These are phyloP conservation scores for Drosophila sturtevanti DNA, from an alignment of 1,140 invertebrate genomes.

Conservation along the genomic window DNA sequence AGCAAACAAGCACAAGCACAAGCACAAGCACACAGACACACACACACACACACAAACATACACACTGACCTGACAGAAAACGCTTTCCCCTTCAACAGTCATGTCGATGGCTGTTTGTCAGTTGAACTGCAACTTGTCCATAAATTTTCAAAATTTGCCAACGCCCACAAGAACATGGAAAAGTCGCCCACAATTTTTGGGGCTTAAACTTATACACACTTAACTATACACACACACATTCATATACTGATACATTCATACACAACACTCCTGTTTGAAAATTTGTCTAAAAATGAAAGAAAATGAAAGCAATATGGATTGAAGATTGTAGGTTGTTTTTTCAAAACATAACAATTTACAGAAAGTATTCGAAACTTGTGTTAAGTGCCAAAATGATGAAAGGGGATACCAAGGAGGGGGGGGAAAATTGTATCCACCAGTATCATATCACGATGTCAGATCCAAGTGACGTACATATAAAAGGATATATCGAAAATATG, in stretches of 20 bases:
- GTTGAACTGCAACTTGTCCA: constrained; percentile 75
- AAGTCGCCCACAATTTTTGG: constrained; percentile 20
- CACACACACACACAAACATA: too few species aligned
- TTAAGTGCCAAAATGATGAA: too few species aligned
- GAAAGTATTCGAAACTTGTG: too few species aligned
- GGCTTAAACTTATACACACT: constrained; percentile 21
- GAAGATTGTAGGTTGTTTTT: too few species aligned
- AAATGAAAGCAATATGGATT: too few species aligned
- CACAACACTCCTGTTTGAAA: too few species aligned
- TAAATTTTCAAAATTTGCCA: constrained; percentile 69
- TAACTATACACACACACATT: not conserved
- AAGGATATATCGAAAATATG: too few species aligned
- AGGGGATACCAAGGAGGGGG: too few species aligned
- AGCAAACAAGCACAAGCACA: not conserved
- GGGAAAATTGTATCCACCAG: too few species aligned
- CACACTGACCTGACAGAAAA: not conserved
- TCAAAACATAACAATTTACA: too few species aligned
- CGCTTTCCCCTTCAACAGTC: not conserved
- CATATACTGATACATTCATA: not conserved
- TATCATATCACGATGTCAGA: too few species aligned
- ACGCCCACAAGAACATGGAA: constrained; percentile 31
- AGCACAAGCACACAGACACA: not conserved
- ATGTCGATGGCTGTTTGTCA: constrained; percentile 72
- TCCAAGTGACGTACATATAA: too few species aligned
- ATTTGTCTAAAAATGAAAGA: not conserved